Conservation (phyloP, 1,140 invertebrate species). For the Anoplophora glabripennis region DNA sequence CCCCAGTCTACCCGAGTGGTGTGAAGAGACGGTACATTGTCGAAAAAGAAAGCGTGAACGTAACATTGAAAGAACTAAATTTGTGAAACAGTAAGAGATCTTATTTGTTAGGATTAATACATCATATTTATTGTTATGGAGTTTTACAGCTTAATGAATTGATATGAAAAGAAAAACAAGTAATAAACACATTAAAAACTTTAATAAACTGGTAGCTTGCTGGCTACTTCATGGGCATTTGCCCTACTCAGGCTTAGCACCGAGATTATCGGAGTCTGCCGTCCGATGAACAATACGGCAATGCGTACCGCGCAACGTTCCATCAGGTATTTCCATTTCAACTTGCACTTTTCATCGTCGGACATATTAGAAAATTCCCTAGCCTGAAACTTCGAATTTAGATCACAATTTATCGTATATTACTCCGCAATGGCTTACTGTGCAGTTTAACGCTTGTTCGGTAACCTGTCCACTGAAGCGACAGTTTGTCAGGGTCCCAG, state of each 20-base stretch:
- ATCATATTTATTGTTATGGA: too few relatives aligned
- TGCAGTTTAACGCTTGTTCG: slow-evolving; percentile 47
- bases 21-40: background rate
- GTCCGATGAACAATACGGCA: slow-evolving; percentile 41
- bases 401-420: slow-evolving; percentile 7
- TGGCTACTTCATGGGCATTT: slow-evolving; percentile 30
- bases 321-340: slow-evolving; percentile 56
- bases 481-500: slow-evolving; percentile 52
- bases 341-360: slow-evolving; percentile 42
- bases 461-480: slow-evolving; percentile 50
- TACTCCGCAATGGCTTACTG: slow-evolving; percentile 29
- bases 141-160: background rate
- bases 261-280: slow-evolving; percentile 29
- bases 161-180: background rate
- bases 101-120: too few relatives aligned
- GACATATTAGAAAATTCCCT: slow-evolving; percentile 47
- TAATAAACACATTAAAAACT: slow-evolving; percentile 2
- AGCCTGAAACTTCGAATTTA: slow-evolving; percentile 37
- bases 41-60: too few relatives aligned
- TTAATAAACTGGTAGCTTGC: slow-evolving; percentile 37
- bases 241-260: slow-evolving; percentile 29
- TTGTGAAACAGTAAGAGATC: background rate
- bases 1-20: slow-evolving; percentile 1
- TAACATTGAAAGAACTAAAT: background rate
- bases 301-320: slow-evolving; percentile 52